Evolutionary conservation across 2,888 invertebrate species (phyloP), one percentile per base, ranked within the genome.

Genomic region (Rotaria macrura): DNA sequence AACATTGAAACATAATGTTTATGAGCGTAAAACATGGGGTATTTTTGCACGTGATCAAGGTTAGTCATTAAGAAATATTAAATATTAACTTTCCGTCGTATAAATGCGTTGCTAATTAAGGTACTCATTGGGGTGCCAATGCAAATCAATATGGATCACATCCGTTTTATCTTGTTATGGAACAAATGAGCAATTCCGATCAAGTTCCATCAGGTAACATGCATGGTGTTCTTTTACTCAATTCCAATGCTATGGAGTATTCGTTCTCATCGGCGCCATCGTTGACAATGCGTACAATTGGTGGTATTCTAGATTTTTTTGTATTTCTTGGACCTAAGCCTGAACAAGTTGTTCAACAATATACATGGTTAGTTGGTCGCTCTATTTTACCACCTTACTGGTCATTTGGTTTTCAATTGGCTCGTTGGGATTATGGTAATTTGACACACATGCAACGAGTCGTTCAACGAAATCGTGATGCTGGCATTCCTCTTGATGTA

Each of bases 321-420:
- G 92, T 95, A 87, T 93, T 95, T 89, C 88, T 94, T 89, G 96
- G 95, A 0, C 94, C 95, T 0, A 92, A 93, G 0, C 95, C 96
- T 0, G 89, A 90, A 84, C 91, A 92, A 85, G 92, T 93, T 3
- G 89, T 92, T 29, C 89, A 89, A 83, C 90, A 90, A 86, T 90
- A 90, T 87, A 65, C 65, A 29, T 65, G 65, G 65, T 20, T 65
- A 10, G 34, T 65, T 34, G 65, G 65, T 29, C 65, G 65, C 34
- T 34, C 65, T 5, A 29, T 65, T 38, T 17, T 65, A 20, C 65
- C 65, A 3, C 29, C 65, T 12, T 65, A 65, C 89, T 96, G 96
- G 96, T 92, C 94, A 0, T 92, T 96, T 0, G 96, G 96, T 3
- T 96, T 95, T 90, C 96, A 96, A 91, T 91, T 96, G 52, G 95